Percentiles rank a stretch among this genome's conserved stretches.
phyloP scores from a whole-genome alignment of 2,888 invertebrate genomes.

The Eristalis pertinax region DNA sequence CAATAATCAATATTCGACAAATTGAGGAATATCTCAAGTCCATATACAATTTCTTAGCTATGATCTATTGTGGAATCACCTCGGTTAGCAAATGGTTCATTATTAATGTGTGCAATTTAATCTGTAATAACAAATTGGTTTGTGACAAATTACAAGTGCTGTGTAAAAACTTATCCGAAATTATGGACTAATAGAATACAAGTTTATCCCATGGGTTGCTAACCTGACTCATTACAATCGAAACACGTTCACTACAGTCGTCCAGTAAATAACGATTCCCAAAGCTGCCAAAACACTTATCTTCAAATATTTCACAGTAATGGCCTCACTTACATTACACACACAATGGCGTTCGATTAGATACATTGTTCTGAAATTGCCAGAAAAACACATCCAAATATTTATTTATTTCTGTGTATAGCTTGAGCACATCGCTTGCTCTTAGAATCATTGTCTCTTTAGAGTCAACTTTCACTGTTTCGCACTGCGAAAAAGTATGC shows the following conservation, averaged over 20 bases:
- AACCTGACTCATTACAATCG: neutral
- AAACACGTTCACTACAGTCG: neutral
- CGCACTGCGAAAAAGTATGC: constrained; percentile 9
- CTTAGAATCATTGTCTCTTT: constrained; percentile 35
- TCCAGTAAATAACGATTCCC: constrained; percentile 34
- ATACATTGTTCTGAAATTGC: constrained; percentile 22
- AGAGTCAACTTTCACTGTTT: constrained; percentile 23
- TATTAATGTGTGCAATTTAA: neutral
- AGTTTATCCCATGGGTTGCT: neutral
- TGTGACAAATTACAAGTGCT: neutral
- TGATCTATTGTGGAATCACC: too few species aligned
- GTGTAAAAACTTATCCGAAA: neutral
- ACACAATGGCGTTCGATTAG: constrained; percentile 48
- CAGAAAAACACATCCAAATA: constrained; percentile 17
- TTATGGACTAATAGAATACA: neutral
- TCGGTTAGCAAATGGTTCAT: too few species aligned
- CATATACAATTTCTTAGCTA: too few species aligned
- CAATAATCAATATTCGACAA: too few species aligned
- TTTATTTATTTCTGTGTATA: neutral
- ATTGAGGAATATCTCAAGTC: too few species aligned
- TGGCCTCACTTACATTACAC: constrained; percentile 32
- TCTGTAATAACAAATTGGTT: neutral
- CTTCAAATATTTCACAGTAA: constrained; percentile 48
- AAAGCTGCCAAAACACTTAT: constrained; percentile 50
- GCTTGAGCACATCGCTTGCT: neutral